Percentiles rank a stretch among this genome's conserved stretches.
Evolutionary conservation across 2,113 vertebrate species (phyloP).

Genomic region (Grammomys dolichurus): DNA sequence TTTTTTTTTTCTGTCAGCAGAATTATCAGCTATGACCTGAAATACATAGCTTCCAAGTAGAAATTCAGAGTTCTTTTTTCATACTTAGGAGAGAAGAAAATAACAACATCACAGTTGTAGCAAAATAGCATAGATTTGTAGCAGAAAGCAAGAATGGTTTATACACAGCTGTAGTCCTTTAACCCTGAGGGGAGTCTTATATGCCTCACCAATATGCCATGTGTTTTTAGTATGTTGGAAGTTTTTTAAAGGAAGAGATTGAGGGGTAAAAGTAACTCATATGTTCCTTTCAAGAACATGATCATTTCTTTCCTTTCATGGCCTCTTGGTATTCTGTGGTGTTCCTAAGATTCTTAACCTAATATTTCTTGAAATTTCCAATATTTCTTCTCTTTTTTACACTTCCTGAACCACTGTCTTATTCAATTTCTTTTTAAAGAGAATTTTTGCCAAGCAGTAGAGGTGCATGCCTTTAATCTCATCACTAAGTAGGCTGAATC

Average conservation of each 20-base stretch:
- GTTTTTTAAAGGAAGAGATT: neutral
- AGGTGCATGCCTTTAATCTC: no score
- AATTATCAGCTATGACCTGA: neutral
- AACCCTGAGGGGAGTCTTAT: neutral
- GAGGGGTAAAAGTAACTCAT: neutral
- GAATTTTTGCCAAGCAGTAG: no score
- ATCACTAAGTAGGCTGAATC: no score
- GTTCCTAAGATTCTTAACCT: neutral
- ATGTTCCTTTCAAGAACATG: constrained; percentile 2
- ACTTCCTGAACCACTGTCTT: no score
- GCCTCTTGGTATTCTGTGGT: neutral
- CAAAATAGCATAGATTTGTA: neutral
- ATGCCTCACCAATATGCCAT: neutral
- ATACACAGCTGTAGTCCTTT: neutral
- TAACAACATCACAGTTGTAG: neutral
- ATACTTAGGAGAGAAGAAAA: neutral
- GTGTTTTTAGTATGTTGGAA: neutral
- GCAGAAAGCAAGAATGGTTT: neutral
- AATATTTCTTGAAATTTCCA: no score
- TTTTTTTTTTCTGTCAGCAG: neutral
- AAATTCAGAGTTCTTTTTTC: neutral
- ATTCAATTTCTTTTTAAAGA: no score
- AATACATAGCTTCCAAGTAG: neutral
- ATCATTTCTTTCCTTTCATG: neutral
- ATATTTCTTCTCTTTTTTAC: no score